Evolutionary conservation across 1,140 invertebrate species (phyloP).

Genomic region (Bacillus rossius): DNA sequence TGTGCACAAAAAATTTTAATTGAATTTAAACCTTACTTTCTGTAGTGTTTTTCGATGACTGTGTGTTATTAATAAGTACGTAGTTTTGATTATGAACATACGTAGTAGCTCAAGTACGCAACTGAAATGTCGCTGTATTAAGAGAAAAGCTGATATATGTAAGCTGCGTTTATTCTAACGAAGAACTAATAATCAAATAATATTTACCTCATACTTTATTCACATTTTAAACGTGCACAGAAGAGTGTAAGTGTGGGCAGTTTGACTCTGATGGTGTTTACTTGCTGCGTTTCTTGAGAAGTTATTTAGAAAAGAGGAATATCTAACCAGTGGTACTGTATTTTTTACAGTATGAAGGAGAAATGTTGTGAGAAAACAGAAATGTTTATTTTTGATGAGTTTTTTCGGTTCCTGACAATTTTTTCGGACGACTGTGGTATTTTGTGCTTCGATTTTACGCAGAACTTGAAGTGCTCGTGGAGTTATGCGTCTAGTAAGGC

Average conservation of each 20-base stretch:
- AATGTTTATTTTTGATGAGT: constrained; percentile 21
- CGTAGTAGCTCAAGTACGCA: too few species aligned
- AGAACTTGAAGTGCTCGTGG: constrained; percentile 25
- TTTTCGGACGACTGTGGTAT: constrained; percentile 18
- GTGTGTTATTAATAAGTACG: too few species aligned
- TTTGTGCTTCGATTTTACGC: constrained; percentile 23
- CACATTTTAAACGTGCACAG: neutral
- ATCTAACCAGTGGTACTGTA: constrained; percentile 21
- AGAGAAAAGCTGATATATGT: too few species aligned
- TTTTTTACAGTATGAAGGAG: constrained; percentile 27
- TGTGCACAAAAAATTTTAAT: neutral
- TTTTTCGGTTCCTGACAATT: constrained; percentile 13
- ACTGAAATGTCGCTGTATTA: too few species aligned
- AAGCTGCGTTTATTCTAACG: too few species aligned
- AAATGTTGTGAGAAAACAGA: constrained; percentile 19
- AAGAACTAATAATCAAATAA: too few species aligned
- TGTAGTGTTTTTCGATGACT: neutral
- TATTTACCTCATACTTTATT: too few species aligned
- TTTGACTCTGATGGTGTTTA: constrained; percentile 48
- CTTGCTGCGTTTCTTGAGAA: constrained; percentile 41
- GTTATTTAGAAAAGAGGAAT: constrained; percentile 37
- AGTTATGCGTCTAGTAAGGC: constrained; percentile 29
- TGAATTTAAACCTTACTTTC: neutral
- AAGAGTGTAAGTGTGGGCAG: constrained; percentile 8
- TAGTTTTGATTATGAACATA: too few species aligned